Base-by-base conservation (phyloP, 2,797 vertebrate genomes). In the Gallirallus australis region DNA sequence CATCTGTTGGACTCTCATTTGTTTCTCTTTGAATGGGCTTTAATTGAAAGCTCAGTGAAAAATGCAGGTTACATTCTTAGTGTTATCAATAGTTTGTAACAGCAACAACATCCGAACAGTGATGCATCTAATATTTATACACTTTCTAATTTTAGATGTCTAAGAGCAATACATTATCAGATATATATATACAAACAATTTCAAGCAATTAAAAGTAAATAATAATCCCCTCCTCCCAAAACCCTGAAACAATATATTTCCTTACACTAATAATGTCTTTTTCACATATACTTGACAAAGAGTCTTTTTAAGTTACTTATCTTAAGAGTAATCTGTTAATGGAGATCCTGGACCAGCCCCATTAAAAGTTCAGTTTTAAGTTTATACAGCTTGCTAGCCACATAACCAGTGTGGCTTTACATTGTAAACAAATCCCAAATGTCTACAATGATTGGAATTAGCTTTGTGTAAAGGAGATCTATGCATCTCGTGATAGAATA, bases 291-390 rank as follows among this genome's bases (percentile, higher is more conserved):
- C 94, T 97, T 97, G 96, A 98, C 96, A 97, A 98, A 97, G 94
- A 98, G 98, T 97, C 97, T 95, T 95, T 96, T 98, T 98, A 98
- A 99, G 98, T 98, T 98, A 99, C 97, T 98, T 98, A 97, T 98
- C 97, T 97, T 96, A 98, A 96, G 96, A 97, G 97, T 92, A 98
- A 98, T 97, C 96, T 98, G 97, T 93, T 97, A 94, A 96, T 97
- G 97, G 96, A 97, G 97, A 97, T 98, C 98, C 98, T 97, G 98
- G 98, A 97, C 98, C 97, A 98, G 96, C 96, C 98, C 98, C 97
- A 97, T 97, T 96, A 96, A 94, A 96, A 97, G 95, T 96, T 97
- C 81, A 94, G 93, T 96, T 97, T 97, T 98, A 99, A 98, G 97
- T 97, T 97, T 98, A 98, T 98, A 98, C 97, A 98, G 97, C 98